Base-by-base conservation (phyloP, 2,797 vertebrate species). In the Ptychadena robeensis region DNA sequence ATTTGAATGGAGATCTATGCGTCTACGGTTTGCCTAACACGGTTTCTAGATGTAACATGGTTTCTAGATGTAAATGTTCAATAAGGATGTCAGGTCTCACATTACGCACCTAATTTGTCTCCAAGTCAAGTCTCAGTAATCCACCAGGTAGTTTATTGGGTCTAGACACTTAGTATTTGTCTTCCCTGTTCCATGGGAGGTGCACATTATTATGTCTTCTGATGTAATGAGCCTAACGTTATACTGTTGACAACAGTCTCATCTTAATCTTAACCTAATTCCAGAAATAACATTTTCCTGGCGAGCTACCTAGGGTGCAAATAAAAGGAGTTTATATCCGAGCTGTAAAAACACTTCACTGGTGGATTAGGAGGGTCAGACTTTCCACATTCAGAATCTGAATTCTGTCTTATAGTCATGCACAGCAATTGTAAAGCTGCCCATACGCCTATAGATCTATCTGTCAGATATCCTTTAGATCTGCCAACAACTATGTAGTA, bases 151-250 rank as follows among this genome's bases (percentile, higher is more conserved):
- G 14, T 72, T 70, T 78, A 78, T 78, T 78, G 31, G 25, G 81
- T 83, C 68, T 83, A 79, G 81, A 83, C 75, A 61, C 1, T 11
- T 28, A 68, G 25, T 2, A 71, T 14, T 32, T 65, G 30, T 61
- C 74, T 71, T 48, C 59, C 61, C 7, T 66, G 28, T 71, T n/a
- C n/a, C n/a, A n/a, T 61, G 30, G 57, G 25, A 25, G 25, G 22
- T 38, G 15, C 63, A 34, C 28, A 15, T 10, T 37, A 18, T 40
- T 11, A 31, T 30, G 74, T n/a, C 31, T 40, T 31, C 22, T 57
- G 4, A 28, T 70, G 27, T 22, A 10, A 78, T 31, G 18, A 28
- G 32, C 25, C 57, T 35, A 48, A 10, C 25, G 7, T 53, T 22
- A 53, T 18, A 8, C 44, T n/a, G 44, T 53, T 53, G 44, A 53